Evolutionary conservation across 1,140 invertebrate genomes (phyloP).

Genomic region (Sipha flava): DNA sequence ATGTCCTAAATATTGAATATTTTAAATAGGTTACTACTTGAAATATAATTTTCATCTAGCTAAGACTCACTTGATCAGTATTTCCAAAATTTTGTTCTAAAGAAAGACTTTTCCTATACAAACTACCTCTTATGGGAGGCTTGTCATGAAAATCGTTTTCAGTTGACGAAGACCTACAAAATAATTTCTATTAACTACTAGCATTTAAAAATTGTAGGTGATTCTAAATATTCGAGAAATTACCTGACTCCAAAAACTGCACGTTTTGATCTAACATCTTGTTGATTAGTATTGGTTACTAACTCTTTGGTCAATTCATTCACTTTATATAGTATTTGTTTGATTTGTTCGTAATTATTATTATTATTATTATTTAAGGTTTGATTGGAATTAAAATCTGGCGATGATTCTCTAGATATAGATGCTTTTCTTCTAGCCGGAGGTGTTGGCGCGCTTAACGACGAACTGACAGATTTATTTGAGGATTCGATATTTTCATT

Average conservation of each 20-base stretch:
- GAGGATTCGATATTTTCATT: neutral
- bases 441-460: neutral
- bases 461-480: neutral
- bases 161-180: slow-evolving; percentile 39
- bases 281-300: neutral
- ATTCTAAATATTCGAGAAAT: no score
- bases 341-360: slow-evolving; percentile 15
- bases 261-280: slow-evolving; percentile 4
- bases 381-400: slow-evolving; percentile 1
- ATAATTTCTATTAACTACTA: slow-evolving; percentile 35
- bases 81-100: slow-evolving; percentile 57
- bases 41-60: neutral
- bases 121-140: slow-evolving; percentile 47
- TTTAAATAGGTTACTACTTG: neutral
- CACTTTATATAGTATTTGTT: slow-evolving; percentile 4
- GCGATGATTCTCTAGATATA: slow-evolving; percentile 18
- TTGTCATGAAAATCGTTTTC: slow-evolving; percentile 35
- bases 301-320: slow-evolving; percentile 11
- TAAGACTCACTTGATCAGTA: neutral
- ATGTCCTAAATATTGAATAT: neutral
- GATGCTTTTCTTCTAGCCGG: slow-evolving; percentile 1
- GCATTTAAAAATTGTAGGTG: no score
- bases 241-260: slow-evolving; percentile 11
- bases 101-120: slow-evolving; percentile 64
- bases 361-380: neutral